Conservation (phyloP, 2,113 vertebrate genomes). For the Nycticryphes semicollaris region DNA sequence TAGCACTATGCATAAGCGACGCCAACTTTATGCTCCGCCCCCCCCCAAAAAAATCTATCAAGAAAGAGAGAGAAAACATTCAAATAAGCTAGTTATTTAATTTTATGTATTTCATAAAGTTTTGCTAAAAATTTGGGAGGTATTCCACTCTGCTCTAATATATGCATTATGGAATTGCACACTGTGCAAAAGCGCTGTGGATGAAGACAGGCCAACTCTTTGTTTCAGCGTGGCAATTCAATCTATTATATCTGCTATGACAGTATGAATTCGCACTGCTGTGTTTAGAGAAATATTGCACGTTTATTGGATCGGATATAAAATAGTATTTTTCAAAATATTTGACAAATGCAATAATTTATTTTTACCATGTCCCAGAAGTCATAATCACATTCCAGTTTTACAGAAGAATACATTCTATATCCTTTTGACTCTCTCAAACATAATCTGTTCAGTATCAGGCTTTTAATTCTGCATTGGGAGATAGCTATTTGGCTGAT, state of each 20-base stretch:
- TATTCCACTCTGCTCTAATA: background rate
- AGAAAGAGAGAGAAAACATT: background rate
- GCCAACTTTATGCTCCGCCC: accelerated
- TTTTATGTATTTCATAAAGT: background rate
- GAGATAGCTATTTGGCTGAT: constrained; percentile 54
- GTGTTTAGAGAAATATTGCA: background rate
- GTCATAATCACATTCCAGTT: background rate
- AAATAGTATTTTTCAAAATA: background rate
- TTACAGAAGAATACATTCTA: background rate
- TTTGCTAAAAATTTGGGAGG: background rate
- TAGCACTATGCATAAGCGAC: background rate
- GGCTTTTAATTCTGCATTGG: constrained; percentile 2
- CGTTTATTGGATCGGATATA: accelerated
- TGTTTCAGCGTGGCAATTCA: background rate
- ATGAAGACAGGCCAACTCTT: background rate
- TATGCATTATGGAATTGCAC: background rate
- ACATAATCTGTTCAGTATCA: constrained; percentile 54
- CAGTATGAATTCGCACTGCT: background rate
- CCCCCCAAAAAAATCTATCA: accelerated
- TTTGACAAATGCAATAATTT: background rate
- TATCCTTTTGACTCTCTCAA: constrained; percentile 1
- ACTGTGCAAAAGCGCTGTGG: background rate
- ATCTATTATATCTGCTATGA: background rate
- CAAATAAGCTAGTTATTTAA: background rate
- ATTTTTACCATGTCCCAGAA: background rate